phyloP scores from a whole-genome alignment of 1,140 invertebrate genomes.

The Dinoponera quadriceps region DNA sequence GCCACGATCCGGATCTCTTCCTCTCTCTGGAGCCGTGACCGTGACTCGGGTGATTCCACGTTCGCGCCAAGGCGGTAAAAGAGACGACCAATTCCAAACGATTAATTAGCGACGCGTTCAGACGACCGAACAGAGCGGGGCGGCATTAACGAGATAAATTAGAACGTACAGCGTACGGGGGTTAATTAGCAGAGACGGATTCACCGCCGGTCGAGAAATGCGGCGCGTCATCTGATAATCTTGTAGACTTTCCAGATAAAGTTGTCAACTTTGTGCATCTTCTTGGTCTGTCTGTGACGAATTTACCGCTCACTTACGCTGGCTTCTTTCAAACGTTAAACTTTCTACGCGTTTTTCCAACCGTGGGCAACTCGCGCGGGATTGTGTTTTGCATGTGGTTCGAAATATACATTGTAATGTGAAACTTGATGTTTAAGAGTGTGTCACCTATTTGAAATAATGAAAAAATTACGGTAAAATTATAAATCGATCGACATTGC shows the following conservation, averaged over 20 bases:
- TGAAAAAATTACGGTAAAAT: too few species aligned
- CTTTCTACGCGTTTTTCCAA: slow-evolving; percentile 3
- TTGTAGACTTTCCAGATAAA: slow-evolving; percentile 49
- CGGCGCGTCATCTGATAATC: neutral
- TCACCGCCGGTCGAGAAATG: slow-evolving; percentile 13
- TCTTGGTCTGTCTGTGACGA: neutral
- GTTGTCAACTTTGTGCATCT: neutral
- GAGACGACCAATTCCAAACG: neutral
- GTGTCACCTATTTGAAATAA: too few species aligned
- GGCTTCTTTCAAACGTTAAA: neutral
- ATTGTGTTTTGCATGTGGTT: neutral
- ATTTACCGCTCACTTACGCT: too few species aligned
- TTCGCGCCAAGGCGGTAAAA: neutral
- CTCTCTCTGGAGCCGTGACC: slow-evolving; percentile 15
- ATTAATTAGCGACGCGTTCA: slow-evolving; percentile 11
- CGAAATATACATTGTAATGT: neutral
- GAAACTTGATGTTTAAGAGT: too few species aligned
- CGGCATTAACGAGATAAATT: slow-evolving; percentile 30
- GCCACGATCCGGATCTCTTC: slow-evolving; percentile 60
- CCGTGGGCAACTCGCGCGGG: neutral
- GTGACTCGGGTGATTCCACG: neutral
- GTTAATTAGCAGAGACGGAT: slow-evolving; percentile 40
- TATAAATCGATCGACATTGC: too few species aligned
- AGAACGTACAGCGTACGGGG: neutral
- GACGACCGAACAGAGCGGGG: neutral